These are phyloP conservation scores for Zeuzera pyrina DNA, from an alignment of 2,888 invertebrate species.

Conservation along the genomic window DNA sequence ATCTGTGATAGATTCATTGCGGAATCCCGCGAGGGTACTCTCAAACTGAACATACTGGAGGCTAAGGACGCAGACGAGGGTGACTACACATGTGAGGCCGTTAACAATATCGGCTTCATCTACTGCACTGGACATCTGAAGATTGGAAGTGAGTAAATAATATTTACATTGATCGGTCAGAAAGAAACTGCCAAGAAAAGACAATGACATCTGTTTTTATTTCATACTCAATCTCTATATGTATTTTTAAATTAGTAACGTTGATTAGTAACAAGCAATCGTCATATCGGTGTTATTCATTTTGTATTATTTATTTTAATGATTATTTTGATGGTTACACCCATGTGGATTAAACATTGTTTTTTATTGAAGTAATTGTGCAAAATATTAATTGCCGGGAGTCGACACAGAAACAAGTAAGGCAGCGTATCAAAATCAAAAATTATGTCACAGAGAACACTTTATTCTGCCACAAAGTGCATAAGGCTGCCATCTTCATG, in stretches of 20 bases:
- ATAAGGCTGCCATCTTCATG: background rate
- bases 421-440: background rate
- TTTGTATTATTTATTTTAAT: background rate
- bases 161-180: too few relatives aligned
- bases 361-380: background rate
- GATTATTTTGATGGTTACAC: background rate
- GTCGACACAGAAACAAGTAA: background rate
- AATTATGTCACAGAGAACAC: background rate
- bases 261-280: too few relatives aligned
- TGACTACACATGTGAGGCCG: conserved; percentile 96
- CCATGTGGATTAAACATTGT: background rate
- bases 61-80: conserved; percentile 94
- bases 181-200: too few relatives aligned
- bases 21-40: conserved; percentile 80
- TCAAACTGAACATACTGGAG: conserved; percentile 89
- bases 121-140: conserved; percentile 90
- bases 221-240: too few relatives aligned
- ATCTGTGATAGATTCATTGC: conserved; percentile 57
- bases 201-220: too few relatives aligned
- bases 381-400: background rate
- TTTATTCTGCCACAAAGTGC: background rate
- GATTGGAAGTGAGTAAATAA: conserved; percentile 89
- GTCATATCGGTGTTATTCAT: too few relatives aligned
- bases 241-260: too few relatives aligned
- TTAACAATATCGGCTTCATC: conserved; percentile 93